phyloP scores from a whole-genome alignment of 2,113 vertebrate species.

The Lophura nycthemera region DNA sequence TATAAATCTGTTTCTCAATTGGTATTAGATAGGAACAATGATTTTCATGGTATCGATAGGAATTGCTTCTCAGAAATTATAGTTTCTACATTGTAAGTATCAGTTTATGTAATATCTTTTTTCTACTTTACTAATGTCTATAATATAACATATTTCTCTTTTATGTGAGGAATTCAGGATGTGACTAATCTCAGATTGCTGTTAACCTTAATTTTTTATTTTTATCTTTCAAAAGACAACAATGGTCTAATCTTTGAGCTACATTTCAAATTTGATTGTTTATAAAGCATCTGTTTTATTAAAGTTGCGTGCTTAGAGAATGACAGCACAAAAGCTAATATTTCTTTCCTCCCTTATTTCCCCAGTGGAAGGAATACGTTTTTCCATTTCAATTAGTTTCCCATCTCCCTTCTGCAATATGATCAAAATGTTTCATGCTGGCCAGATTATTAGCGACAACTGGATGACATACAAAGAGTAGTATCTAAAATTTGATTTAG shows the following conservation, averaged over 20 bases:
- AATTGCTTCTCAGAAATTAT: background rate
- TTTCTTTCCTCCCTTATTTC: slow-evolving; percentile 56
- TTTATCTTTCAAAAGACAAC: background rate
- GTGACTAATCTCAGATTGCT: background rate
- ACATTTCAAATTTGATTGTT: slow-evolving; percentile 1
- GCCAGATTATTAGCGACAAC: slow-evolving; percentile 37
- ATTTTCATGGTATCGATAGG: background rate
- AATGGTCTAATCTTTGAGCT: background rate
- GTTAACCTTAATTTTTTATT: background rate
- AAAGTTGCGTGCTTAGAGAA: background rate
- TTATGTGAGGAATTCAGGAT: background rate
- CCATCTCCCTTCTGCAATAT: slow-evolving; percentile 28
- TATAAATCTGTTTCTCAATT: background rate
- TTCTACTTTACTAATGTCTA: background rate
- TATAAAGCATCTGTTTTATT: slow-evolving; percentile 30
- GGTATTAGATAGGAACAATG: background rate
- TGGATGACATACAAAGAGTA: background rate
- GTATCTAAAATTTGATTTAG: slow-evolving; percentile 32
- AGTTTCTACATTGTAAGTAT: background rate
- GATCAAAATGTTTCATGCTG: slow-evolving; percentile 30
- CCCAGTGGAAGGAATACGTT: slow-evolving; percentile 44
- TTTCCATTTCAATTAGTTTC: slow-evolving; percentile 56
- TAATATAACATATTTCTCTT: background rate
- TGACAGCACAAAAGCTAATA: slow-evolving; percentile 22
- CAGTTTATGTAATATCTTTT: background rate